Percentiles rank a stretch among this genome's conserved stretches.
Evolutionary conservation across 2,888 invertebrate genomes (phyloP).

Genomic region (Gymnoscelis rufifasciata): DNA sequence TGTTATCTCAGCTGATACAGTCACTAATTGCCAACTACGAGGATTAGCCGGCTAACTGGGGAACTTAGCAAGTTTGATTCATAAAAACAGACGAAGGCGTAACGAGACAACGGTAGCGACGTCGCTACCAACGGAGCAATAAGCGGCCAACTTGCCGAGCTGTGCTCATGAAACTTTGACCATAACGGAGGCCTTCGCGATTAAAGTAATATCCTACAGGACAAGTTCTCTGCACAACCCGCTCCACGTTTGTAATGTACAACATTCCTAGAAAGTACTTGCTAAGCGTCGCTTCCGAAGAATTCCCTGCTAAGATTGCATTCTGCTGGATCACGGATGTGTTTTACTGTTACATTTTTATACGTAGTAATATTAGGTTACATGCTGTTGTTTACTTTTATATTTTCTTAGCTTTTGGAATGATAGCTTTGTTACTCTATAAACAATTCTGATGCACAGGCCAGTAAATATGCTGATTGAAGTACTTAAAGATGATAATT

Average conservation of each 20-base stretch:
- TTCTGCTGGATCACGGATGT: slow-evolving; percentile 10
- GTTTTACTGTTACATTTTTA: slow-evolving; percentile 8
- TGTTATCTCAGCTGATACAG: slow-evolving; percentile 7
- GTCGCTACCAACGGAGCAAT: slow-evolving; percentile 44
- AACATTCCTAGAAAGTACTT: slow-evolving; percentile 45
- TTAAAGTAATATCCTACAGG: slow-evolving; percentile 60
- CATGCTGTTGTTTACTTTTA: too few relatives aligned
- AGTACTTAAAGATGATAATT: too few relatives aligned
- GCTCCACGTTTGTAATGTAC: slow-evolving; percentile 41
- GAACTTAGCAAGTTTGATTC: slow-evolving; percentile 19
- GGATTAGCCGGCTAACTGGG: slow-evolving; percentile 10
- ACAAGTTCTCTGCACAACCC: slow-evolving; percentile 47
- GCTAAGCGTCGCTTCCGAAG: slow-evolving; percentile 33
- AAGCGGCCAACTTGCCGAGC: slow-evolving; percentile 43
- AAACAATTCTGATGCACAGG: too few relatives aligned
- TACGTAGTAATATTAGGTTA: not conserved
- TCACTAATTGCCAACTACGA: slow-evolving; percentile 16
- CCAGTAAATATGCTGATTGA: too few relatives aligned
- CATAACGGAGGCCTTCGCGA: slow-evolving; percentile 58
- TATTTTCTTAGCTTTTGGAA: too few relatives aligned
- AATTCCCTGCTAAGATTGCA: slow-evolving; percentile 22
- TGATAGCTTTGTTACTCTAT: too few relatives aligned
- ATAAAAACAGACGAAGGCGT: slow-evolving; percentile 38
- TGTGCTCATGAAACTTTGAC: slow-evolving; percentile 46
- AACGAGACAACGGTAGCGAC: slow-evolving; percentile 35